A percentile compares a stretch with the other conserved stretches of the same genome.
Conservation (phyloP, 2,888 invertebrate genomes). For the Amblyjoppa fuscipennis region DNA sequence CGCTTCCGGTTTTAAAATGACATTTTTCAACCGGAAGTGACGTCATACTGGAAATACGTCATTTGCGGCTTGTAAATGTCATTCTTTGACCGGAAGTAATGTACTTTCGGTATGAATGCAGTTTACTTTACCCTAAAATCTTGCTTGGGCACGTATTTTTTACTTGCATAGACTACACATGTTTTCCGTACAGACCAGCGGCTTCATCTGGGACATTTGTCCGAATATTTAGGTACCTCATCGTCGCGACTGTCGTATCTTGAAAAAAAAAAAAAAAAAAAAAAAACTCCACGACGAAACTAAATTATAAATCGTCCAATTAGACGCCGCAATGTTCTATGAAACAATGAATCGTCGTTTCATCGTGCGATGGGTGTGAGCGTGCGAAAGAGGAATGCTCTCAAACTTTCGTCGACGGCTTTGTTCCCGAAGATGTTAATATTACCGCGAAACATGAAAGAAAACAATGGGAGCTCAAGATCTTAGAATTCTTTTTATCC, state of each 20-base stretch:
- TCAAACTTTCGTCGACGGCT: neutral
- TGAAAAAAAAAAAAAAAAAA: neutral
- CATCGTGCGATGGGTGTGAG: neutral
- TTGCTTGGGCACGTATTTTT: neutral
- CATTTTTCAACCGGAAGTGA: no score
- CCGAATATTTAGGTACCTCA: neutral
- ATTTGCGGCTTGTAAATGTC: neutral
- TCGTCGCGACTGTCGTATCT: neutral
- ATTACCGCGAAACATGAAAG: conserved; percentile 1
- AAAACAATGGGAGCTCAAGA: conserved; percentile 51
- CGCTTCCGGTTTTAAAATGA: no score
- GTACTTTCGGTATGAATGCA: neutral
- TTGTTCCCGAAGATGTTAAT: conserved; percentile 5
- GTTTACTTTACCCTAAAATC: neutral
- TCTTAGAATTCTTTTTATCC: conserved; percentile 62
- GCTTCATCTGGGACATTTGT: neutral
- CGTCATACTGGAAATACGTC: no score
- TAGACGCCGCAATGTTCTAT: no score
- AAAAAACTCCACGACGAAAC: neutral
- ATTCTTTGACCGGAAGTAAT: neutral
- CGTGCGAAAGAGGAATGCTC: neutral
- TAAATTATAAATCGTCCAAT: neutral
- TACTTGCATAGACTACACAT: neutral
- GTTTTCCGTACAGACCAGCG: neutral
- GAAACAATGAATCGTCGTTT: neutral